Percentiles rank a stretch among this genome's conserved stretches.
phyloP scores from a whole-genome alignment of 2,888 invertebrate species.

The Dolichopus griseipennis region DNA sequence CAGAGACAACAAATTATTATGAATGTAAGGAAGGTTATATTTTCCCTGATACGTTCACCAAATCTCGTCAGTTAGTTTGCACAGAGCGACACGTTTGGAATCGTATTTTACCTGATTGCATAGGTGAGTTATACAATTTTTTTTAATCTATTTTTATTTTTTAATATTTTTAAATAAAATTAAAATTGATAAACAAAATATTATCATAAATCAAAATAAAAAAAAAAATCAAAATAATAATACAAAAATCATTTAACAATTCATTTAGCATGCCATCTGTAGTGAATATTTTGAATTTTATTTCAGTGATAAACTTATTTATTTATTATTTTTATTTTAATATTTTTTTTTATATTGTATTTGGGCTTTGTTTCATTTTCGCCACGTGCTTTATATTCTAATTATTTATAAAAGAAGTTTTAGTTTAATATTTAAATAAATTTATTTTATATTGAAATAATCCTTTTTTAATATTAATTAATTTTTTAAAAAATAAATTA shows the following conservation, averaged over 20 bases:
- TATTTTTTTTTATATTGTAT: too few species aligned
- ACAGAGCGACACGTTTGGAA: constrained; percentile 59
- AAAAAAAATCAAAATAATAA: too few species aligned
- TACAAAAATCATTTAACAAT: too few species aligned
- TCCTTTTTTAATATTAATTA: too few species aligned
- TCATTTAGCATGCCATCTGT: too few species aligned
- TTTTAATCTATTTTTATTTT: background rate
- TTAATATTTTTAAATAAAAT: background rate
- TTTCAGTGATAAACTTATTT: background rate
- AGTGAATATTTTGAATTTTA: too few species aligned
- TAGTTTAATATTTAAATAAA: too few species aligned
- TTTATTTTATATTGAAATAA: too few species aligned
- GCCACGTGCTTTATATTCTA: constrained; percentile 14
- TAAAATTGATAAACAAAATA: too few species aligned
- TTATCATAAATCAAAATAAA: too few species aligned
- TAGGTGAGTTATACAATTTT: constrained; percentile 47
- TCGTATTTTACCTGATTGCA: constrained; percentile 52
- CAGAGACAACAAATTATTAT: constrained; percentile 56
- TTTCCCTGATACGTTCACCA: constrained; percentile 58
- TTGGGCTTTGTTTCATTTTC: background rate
- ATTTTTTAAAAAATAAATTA: too few species aligned
- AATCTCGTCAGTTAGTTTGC: constrained; percentile 55
- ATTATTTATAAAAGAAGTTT: too few species aligned
- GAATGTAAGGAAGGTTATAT: constrained; percentile 59
- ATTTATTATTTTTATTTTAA: background rate